These are phyloP conservation scores for Eledona agricola DNA, from an alignment of 2,888 invertebrate genomes.

Conservation along the genomic window DNA sequence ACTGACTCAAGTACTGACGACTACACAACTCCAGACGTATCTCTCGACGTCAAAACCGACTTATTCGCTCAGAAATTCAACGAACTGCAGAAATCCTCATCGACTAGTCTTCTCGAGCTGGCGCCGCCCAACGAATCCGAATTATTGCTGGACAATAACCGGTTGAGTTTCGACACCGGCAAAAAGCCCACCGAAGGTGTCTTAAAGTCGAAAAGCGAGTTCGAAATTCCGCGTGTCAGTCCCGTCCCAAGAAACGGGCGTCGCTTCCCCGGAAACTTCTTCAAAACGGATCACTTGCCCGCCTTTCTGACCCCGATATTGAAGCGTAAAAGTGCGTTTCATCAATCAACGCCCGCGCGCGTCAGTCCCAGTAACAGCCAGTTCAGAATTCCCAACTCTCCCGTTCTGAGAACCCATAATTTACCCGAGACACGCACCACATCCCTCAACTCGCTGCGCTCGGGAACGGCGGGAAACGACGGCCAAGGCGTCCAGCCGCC, in stretches of 20 bases:
- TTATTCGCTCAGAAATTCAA: slow-evolving; percentile 53
- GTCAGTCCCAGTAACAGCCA: slow-evolving; percentile 41
- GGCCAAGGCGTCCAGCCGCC: slow-evolving; percentile 46
- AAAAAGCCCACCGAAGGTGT: slow-evolving; percentile 48
- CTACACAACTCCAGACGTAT: slow-evolving; percentile 56
- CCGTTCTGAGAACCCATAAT: slow-evolving; percentile 47
- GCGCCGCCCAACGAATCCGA: slow-evolving; percentile 31
- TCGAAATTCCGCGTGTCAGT: slow-evolving; percentile 54
- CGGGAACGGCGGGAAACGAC: slow-evolving; percentile 48
- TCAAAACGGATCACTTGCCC: slow-evolving; percentile 62
- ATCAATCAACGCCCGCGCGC: slow-evolving; percentile 50
- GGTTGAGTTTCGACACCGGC: slow-evolving; percentile 34
- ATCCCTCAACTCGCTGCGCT: slow-evolving; percentile 55
- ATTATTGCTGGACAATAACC: slow-evolving; percentile 20
- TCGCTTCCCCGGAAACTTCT: slow-evolving; percentile 49
- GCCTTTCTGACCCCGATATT: slow-evolving; percentile 70
- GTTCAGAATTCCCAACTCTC: slow-evolving; percentile 52
- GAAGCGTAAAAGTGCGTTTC: slow-evolving; percentile 56
- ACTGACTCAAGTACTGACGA: slow-evolving; percentile 54
- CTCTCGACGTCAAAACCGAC: slow-evolving; percentile 43
- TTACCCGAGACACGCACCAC: slow-evolving; percentile 53
- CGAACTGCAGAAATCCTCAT: slow-evolving; percentile 55
- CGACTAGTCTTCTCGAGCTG: slow-evolving; percentile 50
- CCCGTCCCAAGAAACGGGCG: slow-evolving; percentile 40
- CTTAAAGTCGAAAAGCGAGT: slow-evolving; percentile 59